Percentiles rank a stretch among this genome's conserved stretches.
Conservation (phyloP, 2,888 invertebrate genomes). For the Nomada fucata region DNA sequence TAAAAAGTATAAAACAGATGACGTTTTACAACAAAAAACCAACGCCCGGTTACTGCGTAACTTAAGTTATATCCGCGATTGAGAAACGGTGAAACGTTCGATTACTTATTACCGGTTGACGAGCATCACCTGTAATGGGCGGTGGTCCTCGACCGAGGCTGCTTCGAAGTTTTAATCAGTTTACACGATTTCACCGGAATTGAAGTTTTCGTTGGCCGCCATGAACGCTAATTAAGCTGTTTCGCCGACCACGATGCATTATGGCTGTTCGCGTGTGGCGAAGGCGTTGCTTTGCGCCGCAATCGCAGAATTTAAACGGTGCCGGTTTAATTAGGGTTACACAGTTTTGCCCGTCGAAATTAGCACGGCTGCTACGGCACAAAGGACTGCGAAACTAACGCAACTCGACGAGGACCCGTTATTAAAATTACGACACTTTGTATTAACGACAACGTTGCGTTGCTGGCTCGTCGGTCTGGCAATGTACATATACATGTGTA, state of each 20-base stretch:
- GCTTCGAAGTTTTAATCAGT: slow-evolving; percentile 69
- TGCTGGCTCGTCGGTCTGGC: neutral
- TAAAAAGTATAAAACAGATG: neutral
- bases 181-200: slow-evolving; percentile 63
- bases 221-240: slow-evolving; percentile 66
- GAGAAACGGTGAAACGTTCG: slow-evolving; percentile 42
- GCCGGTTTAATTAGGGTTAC: slow-evolving; percentile 60
- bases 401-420: slow-evolving; percentile 25
- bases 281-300: slow-evolving; percentile 36
- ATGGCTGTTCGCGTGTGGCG: slow-evolving; percentile 26
- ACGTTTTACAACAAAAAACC: slow-evolving; percentile 2
- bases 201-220: slow-evolving; percentile 60
- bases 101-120: slow-evolving; percentile 42
- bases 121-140: neutral
- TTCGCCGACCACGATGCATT: slow-evolving; percentile 53
- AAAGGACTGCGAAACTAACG: slow-evolving; percentile 32
- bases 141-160: slow-evolving; percentile 13
- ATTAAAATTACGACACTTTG: slow-evolving; percentile 49
- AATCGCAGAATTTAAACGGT: slow-evolving; percentile 58
- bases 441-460: slow-evolving; percentile 24
- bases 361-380: slow-evolving; percentile 24
- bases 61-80: slow-evolving; percentile 40
- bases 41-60: slow-evolving; percentile 28
- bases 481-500: too few relatives aligned
- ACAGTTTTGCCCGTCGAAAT: slow-evolving; percentile 47